Percentiles rank a stretch among this genome's conserved stretches.
These are phyloP conservation scores for Drosophila persimilis DNA, from an alignment of 1,140 invertebrate species.

Conservation along the genomic window DNA sequence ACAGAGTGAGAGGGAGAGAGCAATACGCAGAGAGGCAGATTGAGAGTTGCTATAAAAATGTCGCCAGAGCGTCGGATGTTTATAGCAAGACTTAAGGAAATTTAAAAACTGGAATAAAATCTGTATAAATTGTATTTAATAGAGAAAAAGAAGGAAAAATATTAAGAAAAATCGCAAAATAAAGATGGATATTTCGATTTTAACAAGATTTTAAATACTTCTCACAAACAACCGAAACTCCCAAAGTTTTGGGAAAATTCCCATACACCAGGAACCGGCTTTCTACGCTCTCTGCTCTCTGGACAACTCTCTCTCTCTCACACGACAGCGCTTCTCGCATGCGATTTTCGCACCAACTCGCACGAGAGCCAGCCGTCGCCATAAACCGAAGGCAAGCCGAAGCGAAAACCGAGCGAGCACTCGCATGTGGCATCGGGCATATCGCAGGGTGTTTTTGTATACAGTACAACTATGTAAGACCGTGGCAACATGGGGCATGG, in stretches of 20 bases:
- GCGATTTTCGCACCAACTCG: constrained; percentile 27
- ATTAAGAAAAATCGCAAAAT: too few species aligned
- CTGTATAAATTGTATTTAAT: not conserved
- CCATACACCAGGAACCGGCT: constrained; percentile 26
- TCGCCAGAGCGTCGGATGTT: not conserved
- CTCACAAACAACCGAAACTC: not conserved
- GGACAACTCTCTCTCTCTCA: not conserved
- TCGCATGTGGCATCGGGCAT: not conserved
- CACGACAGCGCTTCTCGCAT: constrained; percentile 48
- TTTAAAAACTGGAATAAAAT: not conserved
- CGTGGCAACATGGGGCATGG: too few species aligned
- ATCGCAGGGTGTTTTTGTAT: too few species aligned
- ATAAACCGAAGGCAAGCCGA: constrained; percentile 22
- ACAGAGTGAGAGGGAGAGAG: constrained; percentile 6
- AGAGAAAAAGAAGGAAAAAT: too few species aligned
- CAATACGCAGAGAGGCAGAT: not conserved
- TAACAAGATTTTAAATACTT: not conserved
- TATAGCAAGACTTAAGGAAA: constrained; percentile 11
- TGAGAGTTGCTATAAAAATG: constrained; percentile 26
- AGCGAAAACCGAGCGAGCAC: too few species aligned
- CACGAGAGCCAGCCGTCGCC: not conserved
- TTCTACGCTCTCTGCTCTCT: not conserved
- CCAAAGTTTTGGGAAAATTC: constrained; percentile 4
- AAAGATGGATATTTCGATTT: too few species aligned
- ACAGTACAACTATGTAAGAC: too few species aligned